phyloP scores from a whole-genome alignment of 2,113 vertebrate species.

The Henicopernis longicauda region DNA sequence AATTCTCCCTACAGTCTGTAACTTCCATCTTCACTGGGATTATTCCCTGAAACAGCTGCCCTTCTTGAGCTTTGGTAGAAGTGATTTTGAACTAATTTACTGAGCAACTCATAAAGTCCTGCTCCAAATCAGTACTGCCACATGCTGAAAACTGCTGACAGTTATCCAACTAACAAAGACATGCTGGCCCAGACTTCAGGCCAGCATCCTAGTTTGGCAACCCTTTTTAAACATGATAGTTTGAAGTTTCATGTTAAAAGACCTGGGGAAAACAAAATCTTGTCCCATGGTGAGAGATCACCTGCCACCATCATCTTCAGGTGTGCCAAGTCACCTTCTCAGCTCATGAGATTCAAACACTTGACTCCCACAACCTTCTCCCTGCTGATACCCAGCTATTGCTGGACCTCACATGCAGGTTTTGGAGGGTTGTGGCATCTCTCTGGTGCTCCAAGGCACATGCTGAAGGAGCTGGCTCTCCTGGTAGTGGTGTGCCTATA shows the following conservation, averaged over 20 bases:
- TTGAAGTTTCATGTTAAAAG: not conserved
- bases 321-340: not conserved
- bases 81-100: not conserved
- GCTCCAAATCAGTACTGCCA: not conserved
- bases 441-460: not conserved
- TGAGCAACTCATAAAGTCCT: not conserved
- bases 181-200: not conserved
- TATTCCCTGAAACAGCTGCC: not conserved
- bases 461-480: not conserved
- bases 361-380: not conserved
- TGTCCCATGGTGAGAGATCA: not conserved
- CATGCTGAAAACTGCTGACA: not conserved
- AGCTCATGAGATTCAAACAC: not conserved
- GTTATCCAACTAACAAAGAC: not conserved
- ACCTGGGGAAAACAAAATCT: not conserved
- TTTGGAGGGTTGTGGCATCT: not conserved
- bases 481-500: fast-evolving
- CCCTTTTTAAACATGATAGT: not conserved
- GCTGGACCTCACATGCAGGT: not conserved
- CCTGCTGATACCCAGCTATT: not conserved
- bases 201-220: not conserved
- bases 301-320: not conserved
- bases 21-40: not conserved
- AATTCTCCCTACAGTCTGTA: not conserved
- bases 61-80: not conserved